These are phyloP conservation scores for Drosophila recens DNA, from an alignment of 2,888 invertebrate species.

Conservation along the genomic window DNA sequence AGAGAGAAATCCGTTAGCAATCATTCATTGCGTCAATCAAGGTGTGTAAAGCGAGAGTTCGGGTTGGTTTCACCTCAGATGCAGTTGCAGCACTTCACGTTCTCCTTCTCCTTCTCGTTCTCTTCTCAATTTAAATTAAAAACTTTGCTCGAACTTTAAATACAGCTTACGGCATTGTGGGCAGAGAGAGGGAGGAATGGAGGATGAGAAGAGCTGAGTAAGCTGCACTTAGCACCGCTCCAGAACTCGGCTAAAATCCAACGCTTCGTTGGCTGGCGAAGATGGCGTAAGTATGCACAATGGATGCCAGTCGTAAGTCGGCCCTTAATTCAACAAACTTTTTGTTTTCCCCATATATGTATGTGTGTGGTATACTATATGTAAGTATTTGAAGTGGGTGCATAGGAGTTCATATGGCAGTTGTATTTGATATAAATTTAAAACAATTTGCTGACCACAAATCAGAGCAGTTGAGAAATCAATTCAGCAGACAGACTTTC, in stretches of 20 bases:
- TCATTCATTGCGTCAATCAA: slow-evolving; percentile 78
- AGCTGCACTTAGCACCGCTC: slow-evolving; percentile 51
- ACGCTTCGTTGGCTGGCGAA: slow-evolving; percentile 62
- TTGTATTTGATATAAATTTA: slow-evolving; percentile 47
- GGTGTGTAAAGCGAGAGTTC: slow-evolving; percentile 40
- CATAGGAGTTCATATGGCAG: slow-evolving; percentile 26
- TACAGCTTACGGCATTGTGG: slow-evolving; percentile 42
- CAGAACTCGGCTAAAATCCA: slow-evolving; percentile 57
- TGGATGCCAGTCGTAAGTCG: slow-evolving; percentile 52
- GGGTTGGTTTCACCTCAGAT: slow-evolving; percentile 44
- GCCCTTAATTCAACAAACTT: slow-evolving; percentile 53
- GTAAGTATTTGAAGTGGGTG: slow-evolving; percentile 8
- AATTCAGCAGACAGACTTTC: slow-evolving; percentile 31
- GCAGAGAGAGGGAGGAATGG: not conserved
- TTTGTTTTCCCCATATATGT: slow-evolving; percentile 17
- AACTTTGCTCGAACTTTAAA: slow-evolving; percentile 71
- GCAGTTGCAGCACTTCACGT: slow-evolving; percentile 42
- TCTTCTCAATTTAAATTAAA: slow-evolving; percentile 80
- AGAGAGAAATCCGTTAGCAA: slow-evolving; percentile 41
- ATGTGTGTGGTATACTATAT: slow-evolving; percentile 23
- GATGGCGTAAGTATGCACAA: slow-evolving; percentile 65
- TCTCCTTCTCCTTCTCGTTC: slow-evolving; percentile 59
- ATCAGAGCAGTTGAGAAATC: slow-evolving; percentile 35
- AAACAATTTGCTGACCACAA: slow-evolving; percentile 53
- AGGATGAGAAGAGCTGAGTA: slow-evolving; percentile 3